Percentiles rank a stretch among this genome's conserved stretches.
Conservation (phyloP, 1,140 invertebrate species). For the Ladona fulva region DNA sequence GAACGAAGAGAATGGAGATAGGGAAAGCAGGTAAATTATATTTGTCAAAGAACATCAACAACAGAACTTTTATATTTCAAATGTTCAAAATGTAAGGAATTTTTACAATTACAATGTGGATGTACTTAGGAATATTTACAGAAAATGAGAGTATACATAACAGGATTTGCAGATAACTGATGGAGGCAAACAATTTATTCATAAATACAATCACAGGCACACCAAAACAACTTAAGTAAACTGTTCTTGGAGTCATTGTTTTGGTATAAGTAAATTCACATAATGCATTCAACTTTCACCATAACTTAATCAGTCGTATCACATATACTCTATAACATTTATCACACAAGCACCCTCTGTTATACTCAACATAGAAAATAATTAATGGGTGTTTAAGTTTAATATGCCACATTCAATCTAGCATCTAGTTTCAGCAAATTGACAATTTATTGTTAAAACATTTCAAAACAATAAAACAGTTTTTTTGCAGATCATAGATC, state of each 20-base stretch:
- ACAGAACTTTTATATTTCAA: neutral
- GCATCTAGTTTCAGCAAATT: neutral
- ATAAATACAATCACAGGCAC: conserved; percentile 9
- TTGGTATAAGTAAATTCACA: neutral
- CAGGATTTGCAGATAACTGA: neutral
- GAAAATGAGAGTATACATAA: neutral
- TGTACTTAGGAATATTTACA: neutral
- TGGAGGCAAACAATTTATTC: neutral
- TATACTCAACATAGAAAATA: neutral
- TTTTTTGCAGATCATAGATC: neutral
- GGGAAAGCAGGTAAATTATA: no score
- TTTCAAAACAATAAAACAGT: neutral
- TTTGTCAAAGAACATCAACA: neutral
- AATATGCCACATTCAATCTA: neutral
- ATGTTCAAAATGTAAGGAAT: neutral
- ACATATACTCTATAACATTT: neutral
- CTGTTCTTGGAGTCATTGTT: neutral
- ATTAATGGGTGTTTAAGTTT: neutral
- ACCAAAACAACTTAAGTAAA: neutral
- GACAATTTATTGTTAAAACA: neutral
- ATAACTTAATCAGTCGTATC: neutral
- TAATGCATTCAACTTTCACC: neutral
- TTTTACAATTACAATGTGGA: neutral
- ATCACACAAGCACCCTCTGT: neutral
- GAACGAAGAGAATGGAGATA: no score